Conservation (phyloP, 2,113 vertebrate species). For the Scatophagus argus region DNA sequence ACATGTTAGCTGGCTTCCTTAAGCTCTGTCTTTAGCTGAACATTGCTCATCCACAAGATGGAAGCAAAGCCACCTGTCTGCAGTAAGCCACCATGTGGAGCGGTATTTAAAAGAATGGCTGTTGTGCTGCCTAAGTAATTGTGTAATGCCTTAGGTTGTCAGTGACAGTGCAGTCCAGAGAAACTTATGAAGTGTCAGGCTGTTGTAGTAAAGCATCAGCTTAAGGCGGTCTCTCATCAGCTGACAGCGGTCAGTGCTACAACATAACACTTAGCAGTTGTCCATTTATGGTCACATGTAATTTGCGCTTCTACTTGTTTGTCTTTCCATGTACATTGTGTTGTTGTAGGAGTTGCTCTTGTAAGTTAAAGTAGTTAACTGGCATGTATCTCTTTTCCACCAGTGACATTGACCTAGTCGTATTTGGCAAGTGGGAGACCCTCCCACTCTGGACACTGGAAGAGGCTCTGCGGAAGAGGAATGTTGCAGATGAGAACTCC, state of each 20-base stretch:
- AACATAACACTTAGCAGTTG: background rate
- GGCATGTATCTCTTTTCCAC: constrained; percentile 3
- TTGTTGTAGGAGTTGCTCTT: background rate
- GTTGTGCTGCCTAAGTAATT: background rate
- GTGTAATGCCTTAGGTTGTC: background rate
- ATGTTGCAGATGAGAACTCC: constrained; percentile 94
- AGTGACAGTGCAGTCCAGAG: background rate
- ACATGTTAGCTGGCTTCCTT: background rate
- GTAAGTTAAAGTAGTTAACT: background rate
- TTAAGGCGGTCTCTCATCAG: background rate
- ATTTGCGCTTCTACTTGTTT: background rate
- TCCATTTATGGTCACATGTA: background rate
- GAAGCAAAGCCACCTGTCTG: constrained; percentile 24
- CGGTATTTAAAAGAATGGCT: constrained; percentile 19
- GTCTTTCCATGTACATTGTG: background rate
- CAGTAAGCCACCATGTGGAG: background rate
- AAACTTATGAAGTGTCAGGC: background rate
- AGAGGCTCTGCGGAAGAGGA: constrained; percentile 94
- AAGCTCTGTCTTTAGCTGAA: constrained; percentile 4
- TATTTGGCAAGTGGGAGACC: constrained; percentile 97
- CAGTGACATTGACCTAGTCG: constrained; percentile 98
- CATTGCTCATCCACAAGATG: constrained; percentile 27
- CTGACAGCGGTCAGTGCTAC: background rate
- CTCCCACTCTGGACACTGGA: constrained; percentile 98
- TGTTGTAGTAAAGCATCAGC: background rate